Evolutionary conservation across 2,888 invertebrate genomes (phyloP).

Genomic region (Hoplodrina blanda): DNA sequence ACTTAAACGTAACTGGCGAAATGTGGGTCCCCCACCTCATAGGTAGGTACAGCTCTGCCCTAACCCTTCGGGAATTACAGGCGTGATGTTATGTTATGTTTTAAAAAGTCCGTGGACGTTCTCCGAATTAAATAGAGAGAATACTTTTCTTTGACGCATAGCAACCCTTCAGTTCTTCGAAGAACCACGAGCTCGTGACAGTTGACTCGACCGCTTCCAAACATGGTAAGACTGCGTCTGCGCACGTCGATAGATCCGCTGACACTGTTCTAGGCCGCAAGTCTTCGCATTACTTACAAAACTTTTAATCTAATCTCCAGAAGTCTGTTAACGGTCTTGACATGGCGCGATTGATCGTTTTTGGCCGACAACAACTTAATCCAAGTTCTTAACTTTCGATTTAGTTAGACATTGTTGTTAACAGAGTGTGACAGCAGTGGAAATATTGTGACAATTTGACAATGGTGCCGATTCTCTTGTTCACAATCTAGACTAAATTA

Average conservation of each 20-base stretch:
- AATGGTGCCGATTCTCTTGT: background rate
- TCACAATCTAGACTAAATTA: no score
- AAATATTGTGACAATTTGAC: conserved; percentile 34
- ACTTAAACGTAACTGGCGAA: no score
- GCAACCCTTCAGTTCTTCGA: conserved; percentile 65
- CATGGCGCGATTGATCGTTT: conserved; percentile 54
- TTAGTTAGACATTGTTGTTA: conserved; percentile 32
- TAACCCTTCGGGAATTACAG: no score
- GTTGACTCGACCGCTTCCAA: conserved; percentile 56
- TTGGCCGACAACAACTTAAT: conserved; percentile 49
- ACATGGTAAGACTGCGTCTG: conserved; percentile 58
- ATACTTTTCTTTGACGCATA: no score
- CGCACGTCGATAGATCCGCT: conserved; percentile 54
- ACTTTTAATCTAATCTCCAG: conserved; percentile 53
- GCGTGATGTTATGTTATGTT: no score
- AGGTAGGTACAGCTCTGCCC: no score
- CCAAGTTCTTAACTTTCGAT: conserved; percentile 52
- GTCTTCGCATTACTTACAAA: conserved; percentile 50
- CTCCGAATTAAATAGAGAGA: no score
- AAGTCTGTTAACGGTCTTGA: conserved; percentile 53
- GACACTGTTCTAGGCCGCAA: conserved; percentile 39
- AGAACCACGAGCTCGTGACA: conserved; percentile 65
- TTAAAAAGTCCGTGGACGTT: no score
- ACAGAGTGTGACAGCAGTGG: conserved; percentile 25
- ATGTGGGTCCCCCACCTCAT: no score